These are phyloP conservation scores for Drosophila anceps DNA, from an alignment of 2,888 invertebrate species.

Conservation along the genomic window DNA sequence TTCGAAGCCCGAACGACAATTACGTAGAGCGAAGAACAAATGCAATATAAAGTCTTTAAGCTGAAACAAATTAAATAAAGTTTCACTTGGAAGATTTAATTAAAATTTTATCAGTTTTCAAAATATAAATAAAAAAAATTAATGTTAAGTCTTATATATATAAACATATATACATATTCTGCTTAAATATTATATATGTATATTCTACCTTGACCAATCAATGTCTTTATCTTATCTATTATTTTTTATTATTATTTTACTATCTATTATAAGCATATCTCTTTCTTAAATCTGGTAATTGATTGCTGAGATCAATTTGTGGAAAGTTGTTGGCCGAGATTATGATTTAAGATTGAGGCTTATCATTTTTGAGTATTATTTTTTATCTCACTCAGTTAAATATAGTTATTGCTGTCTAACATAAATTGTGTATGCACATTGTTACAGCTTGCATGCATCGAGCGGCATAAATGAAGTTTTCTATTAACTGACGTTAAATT, in stretches of 20 bases:
- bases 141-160: neutral
- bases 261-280: too few species aligned
- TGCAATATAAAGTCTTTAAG: neutral
- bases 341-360: neutral
- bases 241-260: neutral
- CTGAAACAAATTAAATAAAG: neutral
- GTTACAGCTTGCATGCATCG: slow-evolving; percentile 35
- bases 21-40: slow-evolving; percentile 7
- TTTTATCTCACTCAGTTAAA: slow-evolving; percentile 10
- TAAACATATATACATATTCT: neutral
- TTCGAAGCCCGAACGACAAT: slow-evolving; percentile 13
- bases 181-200: neutral
- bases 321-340: slow-evolving; percentile 2
- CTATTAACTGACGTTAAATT: slow-evolving; percentile 74
- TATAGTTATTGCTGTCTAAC: slow-evolving; percentile 9
- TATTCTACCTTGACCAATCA: too few species aligned
- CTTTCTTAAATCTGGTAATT: neutral
- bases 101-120: neutral
- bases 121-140: neutral
- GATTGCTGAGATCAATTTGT: neutral
- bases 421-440: slow-evolving; percentile 6
- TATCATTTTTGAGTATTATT: slow-evolving; percentile 1
- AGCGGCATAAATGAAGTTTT: slow-evolving; percentile 57
- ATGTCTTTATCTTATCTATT: neutral
- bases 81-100: neutral